Base-by-base conservation (phyloP, 2,797 vertebrate species). In the Pangasius macronema region DNA sequence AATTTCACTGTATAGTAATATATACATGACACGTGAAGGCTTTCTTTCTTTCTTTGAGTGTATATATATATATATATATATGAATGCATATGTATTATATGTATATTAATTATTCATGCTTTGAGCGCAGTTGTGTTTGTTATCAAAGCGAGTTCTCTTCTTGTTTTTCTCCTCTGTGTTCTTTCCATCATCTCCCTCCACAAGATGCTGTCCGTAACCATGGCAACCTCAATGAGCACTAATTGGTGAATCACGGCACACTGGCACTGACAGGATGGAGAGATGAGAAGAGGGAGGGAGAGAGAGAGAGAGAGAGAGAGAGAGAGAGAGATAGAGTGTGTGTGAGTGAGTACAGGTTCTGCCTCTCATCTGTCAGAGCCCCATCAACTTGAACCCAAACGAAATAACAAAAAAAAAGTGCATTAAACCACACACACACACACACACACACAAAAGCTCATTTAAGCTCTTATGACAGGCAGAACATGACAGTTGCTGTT, bases 141-240 rank as follows among this genome's bases (percentile, higher is more conserved):
- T 22, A 79, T 30, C 3, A 36, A 33, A 39, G 77, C 14, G 2
- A 80, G 33, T 27, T 59, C 55, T 59, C 22, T 0, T 2, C 14
- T n/a, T 82, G 79, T 82, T 63, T 90, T 49, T 30, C 72, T 80
- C 46, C 22, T 49, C 27, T 3, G 27, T 16, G 30, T 36, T 61
- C 55, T 82, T 33, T 51, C 27, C 73, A 73, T 87, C 70, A 65
- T 85, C 86, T 73, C 22, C 83, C 39, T 49, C 73, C 49, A 65
- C 11, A 65, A 27, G 83, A 73, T 86, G 84, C 83, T 46, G 76
- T 77, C 67, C 13, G 87, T 91, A 72, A 86, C 88, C 86, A 89
- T 42, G 63, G 84, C 87, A 91, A 89, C 87, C 70, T 70, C 61
- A 55, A 79, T 39, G 57, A 89, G 68, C 67, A 39, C 79, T 87